Percentiles rank a stretch among this genome's conserved stretches.
These are phyloP conservation scores for Haliclona indistincta DNA, from an alignment of 37 sponge, comb jelly and placozoan species.

Conservation along the genomic window DNA sequence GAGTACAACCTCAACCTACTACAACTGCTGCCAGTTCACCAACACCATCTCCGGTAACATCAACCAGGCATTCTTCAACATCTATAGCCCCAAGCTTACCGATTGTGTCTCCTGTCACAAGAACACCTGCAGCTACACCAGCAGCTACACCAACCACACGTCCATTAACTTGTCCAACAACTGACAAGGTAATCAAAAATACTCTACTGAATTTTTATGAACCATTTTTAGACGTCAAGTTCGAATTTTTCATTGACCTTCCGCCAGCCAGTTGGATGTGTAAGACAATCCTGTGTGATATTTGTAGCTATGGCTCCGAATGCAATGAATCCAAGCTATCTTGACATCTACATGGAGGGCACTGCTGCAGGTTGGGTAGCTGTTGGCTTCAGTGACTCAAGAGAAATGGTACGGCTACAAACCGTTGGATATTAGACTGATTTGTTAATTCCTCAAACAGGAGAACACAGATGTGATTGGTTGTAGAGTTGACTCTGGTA, in stretches of 20 bases:
- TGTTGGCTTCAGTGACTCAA: conserved; percentile 34
- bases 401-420: conserved; percentile 45
- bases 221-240: too few relatives aligned
- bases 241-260: background rate
- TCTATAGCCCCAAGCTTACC: too few relatives aligned
- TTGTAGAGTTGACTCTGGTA: conserved; percentile 4
- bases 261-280: background rate
- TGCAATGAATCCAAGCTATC: background rate
- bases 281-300: background rate
- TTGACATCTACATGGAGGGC: conserved; percentile 41
- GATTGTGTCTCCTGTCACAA: too few relatives aligned
- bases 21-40: background rate
- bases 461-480: background rate
- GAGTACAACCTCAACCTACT: too few relatives aligned
- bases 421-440: too few relatives aligned
- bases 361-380: conserved; percentile 33
- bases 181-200: too few relatives aligned
- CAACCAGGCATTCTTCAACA: too few relatives aligned
- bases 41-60: background rate
- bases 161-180: too few relatives aligned
- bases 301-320: conserved; percentile 20
- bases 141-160: too few relatives aligned
- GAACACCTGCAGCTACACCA: too few relatives aligned
- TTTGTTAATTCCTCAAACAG: background rate
- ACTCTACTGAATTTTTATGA: too few relatives aligned